Evolutionary conservation across 2,797 vertebrate species (phyloP).

Genomic region (Prunella strophiata): DNA sequence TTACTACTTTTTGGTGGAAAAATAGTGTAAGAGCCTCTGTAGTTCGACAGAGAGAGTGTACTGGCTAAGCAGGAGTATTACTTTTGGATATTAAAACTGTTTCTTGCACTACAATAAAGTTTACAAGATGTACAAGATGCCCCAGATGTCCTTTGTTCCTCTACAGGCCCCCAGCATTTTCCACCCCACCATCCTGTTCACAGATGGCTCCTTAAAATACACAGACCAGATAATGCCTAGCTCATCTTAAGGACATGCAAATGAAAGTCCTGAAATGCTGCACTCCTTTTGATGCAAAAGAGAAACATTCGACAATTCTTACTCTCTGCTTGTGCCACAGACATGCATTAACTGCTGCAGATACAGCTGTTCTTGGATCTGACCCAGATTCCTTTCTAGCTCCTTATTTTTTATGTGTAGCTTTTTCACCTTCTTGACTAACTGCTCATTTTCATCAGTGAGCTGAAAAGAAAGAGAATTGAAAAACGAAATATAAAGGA

Average conservation of each 20-base stretch:
- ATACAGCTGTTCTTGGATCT: conserved; percentile 27
- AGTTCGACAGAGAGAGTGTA: accelerated
- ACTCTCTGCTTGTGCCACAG: conserved; percentile 62
- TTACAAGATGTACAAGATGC: neutral
- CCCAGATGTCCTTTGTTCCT: neutral
- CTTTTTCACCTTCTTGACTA: conserved; percentile 69
- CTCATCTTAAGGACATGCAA: neutral
- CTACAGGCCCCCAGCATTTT: neutral
- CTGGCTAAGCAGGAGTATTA: neutral
- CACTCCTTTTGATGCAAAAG: neutral
- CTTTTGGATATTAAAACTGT: neutral
- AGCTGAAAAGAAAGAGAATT: conserved; percentile 58
- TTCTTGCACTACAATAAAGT: neutral
- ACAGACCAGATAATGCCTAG: neutral
- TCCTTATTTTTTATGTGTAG: conserved; percentile 64
- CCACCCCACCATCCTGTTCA: neutral
- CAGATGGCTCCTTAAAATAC: neutral
- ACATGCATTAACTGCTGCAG: neutral
- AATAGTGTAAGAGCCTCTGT: neutral
- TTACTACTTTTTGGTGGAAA: neutral
- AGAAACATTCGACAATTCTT: neutral
- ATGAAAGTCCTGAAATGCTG: neutral
- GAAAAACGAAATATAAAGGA: neutral
- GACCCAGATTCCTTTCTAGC: conserved; percentile 46
- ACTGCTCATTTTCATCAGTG: conserved; percentile 66